Evolutionary conservation across 2,888 invertebrate genomes (phyloP).

Genomic region (Volucella zonaria): DNA sequence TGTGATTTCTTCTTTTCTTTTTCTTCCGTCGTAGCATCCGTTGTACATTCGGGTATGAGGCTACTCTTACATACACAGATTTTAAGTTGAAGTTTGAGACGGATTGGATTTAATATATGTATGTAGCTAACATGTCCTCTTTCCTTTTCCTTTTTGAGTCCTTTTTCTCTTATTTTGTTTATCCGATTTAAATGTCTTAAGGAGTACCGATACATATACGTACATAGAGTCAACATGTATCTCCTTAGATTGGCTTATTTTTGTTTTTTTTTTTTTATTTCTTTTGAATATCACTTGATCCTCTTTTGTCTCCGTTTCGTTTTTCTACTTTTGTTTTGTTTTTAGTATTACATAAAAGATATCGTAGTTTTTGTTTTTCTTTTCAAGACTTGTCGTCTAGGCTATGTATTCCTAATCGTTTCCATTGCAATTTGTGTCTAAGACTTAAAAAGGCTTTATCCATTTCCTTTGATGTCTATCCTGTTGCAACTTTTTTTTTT

Average conservation of each 20-base stretch:
- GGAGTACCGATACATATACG: constrained; percentile 26
- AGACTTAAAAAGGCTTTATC: constrained; percentile 48
- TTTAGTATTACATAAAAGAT: constrained; percentile 3
- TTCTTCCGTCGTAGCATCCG: constrained; percentile 39
- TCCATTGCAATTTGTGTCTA: constrained; percentile 61
- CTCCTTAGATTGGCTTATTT: not conserved
- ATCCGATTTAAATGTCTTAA: constrained; percentile 18
- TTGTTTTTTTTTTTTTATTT: constrained; percentile 14
- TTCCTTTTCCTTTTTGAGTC: not conserved
- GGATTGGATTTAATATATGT: constrained; percentile 56
- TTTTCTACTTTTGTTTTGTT: not conserved
- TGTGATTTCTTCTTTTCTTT: constrained; percentile 27
- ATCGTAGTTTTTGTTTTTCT: constrained; percentile 21
- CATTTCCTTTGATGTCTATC: constrained; percentile 37
- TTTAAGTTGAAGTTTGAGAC: not conserved
- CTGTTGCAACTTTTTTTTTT: constrained; percentile 16
- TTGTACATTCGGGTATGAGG: constrained; percentile 2
- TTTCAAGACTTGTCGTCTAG: constrained; percentile 48
- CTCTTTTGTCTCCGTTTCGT: constrained; percentile 13
- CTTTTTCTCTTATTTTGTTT: not conserved
- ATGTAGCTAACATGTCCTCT: constrained; percentile 48
- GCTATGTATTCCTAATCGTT: constrained; percentile 54
- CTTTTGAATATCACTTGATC: constrained; percentile 44
- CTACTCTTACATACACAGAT: constrained; percentile 29
- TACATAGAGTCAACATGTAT: constrained; percentile 30